Conservation (phyloP, 2,797 vertebrate genomes). For the Alectoris magna region DNA sequence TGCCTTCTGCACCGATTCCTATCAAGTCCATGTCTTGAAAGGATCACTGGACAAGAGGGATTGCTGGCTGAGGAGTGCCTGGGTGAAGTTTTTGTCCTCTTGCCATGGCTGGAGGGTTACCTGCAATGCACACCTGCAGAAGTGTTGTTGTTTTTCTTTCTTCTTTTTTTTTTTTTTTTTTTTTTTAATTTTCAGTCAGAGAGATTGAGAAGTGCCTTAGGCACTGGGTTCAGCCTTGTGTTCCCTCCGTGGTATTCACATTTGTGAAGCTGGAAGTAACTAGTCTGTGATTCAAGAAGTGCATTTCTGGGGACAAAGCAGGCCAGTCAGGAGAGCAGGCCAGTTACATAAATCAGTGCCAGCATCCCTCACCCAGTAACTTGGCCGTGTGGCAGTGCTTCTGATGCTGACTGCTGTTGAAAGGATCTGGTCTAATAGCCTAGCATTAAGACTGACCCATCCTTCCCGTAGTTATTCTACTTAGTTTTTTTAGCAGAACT, state of each 20-base stretch:
- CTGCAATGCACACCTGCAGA: constrained; percentile 56
- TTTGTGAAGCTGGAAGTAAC: neutral
- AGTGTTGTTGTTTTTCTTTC: neutral
- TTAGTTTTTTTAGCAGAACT: neutral
- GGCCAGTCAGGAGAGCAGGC: neutral
- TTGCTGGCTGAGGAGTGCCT: neutral
- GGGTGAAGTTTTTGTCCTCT: neutral
- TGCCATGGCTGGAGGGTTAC: constrained; percentile 26
- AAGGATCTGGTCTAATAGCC: fast-evolving
- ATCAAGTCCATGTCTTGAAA: neutral
- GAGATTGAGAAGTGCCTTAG: neutral
- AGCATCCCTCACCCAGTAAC: constrained; percentile 43
- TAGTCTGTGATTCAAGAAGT: neutral
- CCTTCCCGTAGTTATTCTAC: fast-evolving
- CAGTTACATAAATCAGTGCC: neutral
- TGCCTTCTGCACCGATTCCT: neutral
- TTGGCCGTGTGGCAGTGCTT: fast-evolving
- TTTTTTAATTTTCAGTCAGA: neutral
- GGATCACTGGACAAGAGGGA: neutral
- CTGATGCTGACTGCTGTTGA: fast-evolving
- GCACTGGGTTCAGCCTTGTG: neutral
- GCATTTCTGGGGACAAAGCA: neutral
- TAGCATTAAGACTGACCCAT: neutral
- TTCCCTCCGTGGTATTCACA: fast-evolving
- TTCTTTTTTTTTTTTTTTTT: too few species aligned